Conservation (phyloP, 2,888 invertebrate species). For the Notodonta ziczac region DNA sequence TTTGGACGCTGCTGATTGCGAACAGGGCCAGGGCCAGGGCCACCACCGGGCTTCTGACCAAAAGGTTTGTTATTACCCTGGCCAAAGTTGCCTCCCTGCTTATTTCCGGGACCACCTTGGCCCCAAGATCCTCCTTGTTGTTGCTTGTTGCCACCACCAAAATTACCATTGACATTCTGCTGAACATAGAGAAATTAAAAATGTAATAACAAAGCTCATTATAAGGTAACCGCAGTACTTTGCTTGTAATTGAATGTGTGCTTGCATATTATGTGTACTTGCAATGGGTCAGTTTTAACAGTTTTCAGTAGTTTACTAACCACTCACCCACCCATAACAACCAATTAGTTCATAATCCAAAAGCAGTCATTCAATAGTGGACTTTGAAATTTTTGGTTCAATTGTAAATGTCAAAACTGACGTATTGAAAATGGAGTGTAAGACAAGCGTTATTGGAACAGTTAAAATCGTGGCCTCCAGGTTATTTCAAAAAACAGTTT, state of each 20-base stretch:
- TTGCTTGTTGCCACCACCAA: slow-evolving; percentile 64
- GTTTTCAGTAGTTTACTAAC: too few species aligned
- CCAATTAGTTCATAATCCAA: too few species aligned
- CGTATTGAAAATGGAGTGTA: too few species aligned
- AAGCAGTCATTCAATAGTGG: too few species aligned
- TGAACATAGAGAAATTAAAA: slow-evolving; percentile 19
- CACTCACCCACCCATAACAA: too few species aligned
- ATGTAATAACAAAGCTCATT: background rate
- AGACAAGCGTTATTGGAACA: too few species aligned
- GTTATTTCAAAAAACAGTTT: too few species aligned
- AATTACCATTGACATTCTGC: slow-evolving; percentile 74
- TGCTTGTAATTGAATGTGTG: background rate
- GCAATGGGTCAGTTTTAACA: too few species aligned
- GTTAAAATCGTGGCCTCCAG: too few species aligned
- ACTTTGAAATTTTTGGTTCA: too few species aligned
- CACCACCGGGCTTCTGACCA: slow-evolving; percentile 47
- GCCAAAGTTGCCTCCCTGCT: slow-evolving; percentile 49
- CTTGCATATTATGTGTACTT: background rate
- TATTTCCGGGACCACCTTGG: slow-evolving; percentile 56
- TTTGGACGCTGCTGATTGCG: slow-evolving; percentile 58
- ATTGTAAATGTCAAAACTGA: too few species aligned
- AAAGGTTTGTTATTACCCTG: slow-evolving; percentile 42
- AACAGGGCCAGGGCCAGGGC: slow-evolving; percentile 47
- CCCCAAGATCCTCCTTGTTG: slow-evolving; percentile 51
- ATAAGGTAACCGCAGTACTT: too few species aligned